Percentiles rank a stretch among this genome's conserved stretches.
phyloP scores from a whole-genome alignment of 2,113 vertebrate genomes.

The Fulica atra region DNA sequence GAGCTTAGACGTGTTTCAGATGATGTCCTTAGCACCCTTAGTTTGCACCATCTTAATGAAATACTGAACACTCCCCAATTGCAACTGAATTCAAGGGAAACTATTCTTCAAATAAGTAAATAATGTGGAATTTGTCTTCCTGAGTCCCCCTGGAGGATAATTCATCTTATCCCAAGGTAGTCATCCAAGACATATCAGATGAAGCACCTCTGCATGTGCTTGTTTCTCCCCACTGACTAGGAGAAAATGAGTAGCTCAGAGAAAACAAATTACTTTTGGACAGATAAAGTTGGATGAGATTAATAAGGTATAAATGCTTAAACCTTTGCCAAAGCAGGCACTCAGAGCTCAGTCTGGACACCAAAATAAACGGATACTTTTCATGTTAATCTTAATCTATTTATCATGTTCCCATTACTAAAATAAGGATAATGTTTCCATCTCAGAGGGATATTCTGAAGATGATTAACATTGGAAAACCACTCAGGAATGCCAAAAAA shows the following conservation, averaged over 20 bases:
- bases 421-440: neutral
- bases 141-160: neutral
- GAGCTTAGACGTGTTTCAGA: too few species aligned
- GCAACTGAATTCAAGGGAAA: neutral
- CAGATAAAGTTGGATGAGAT: neutral
- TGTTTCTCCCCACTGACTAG: neutral
- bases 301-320: neutral
- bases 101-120: neutral
- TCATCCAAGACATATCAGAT: neutral
- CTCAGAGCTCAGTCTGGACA: neutral
- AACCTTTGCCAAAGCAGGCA: neutral
- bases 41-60: neutral
- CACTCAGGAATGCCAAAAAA: neutral
- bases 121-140: neutral
- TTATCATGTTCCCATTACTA: neutral
- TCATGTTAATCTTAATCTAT: neutral
- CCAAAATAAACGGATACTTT: neutral
- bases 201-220: neutral
- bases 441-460: neutral
- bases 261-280: neutral
- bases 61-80: neutral
- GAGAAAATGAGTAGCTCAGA: neutral
- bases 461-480: neutral
- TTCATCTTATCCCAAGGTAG: neutral
- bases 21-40: neutral